Percentiles rank a stretch among this genome's conserved stretches.
phyloP scores from a whole-genome alignment of 2,113 vertebrate species.

The Forbesichthys agassizii region DNA sequence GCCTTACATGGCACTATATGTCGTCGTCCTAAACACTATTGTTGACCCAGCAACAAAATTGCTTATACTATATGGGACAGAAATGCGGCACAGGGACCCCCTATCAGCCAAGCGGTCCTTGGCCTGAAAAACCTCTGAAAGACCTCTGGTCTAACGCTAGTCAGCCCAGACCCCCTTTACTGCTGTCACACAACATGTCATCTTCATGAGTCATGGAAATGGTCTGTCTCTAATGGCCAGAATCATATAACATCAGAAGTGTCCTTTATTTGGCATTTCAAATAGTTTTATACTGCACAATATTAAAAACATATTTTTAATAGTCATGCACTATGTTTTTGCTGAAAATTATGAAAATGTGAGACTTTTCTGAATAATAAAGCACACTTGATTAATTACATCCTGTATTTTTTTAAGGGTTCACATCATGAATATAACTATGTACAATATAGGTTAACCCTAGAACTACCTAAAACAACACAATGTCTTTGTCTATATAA shows the following conservation, averaged over 20 bases:
- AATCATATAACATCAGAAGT: conserved; percentile 21
- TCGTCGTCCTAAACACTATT: too few species aligned
- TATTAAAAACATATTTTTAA: conserved; percentile 15
- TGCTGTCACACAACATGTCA: conserved; percentile 35
- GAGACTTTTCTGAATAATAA: conserved; percentile 25
- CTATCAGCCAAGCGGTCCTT: too few species aligned
- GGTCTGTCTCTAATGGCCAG: conserved; percentile 21
- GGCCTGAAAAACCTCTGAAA: too few species aligned
- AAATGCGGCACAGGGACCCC: too few species aligned
- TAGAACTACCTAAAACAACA: too few species aligned
- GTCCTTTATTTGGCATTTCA: conserved; percentile 15
- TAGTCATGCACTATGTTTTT: too few species aligned
- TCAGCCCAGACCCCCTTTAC: conserved; percentile 38
- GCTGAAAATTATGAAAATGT: not conserved
- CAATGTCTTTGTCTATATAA: too few species aligned
- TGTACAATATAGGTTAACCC: too few species aligned
- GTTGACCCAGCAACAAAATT: too few species aligned
- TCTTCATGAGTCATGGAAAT: conserved; percentile 19
- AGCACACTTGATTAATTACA: conserved; percentile 43
- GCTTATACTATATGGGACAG: too few species aligned
- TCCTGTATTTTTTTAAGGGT: conserved; percentile 22
- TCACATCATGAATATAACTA: not conserved
- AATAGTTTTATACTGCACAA: conserved; percentile 28
- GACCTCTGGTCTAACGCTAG: not conserved
- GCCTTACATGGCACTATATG: too few species aligned